A percentile compares a stretch with the other conserved stretches of the same genome.
These are phyloP conservation scores for Cydia amplana DNA, from an alignment of 1,140 invertebrate genomes.

Conservation along the genomic window DNA sequence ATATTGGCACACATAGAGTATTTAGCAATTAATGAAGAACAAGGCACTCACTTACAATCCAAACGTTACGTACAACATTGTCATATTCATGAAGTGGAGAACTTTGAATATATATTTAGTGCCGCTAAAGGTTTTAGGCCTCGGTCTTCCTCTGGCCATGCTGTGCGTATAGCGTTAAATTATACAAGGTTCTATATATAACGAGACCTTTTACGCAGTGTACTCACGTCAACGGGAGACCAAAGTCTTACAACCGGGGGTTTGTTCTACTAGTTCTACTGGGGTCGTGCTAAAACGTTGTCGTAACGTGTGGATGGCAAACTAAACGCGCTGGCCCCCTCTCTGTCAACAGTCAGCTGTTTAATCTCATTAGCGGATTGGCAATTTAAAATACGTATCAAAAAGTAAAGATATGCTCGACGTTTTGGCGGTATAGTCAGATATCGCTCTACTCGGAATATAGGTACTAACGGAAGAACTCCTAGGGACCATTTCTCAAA, in stretches of 20 bases:
- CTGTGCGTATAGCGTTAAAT: not conserved
- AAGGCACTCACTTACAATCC: constrained; percentile 40
- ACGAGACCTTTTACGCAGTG: too few relatives aligned
- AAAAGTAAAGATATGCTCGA: not conserved
- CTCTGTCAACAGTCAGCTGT: constrained; percentile 48
- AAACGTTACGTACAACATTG: constrained; percentile 32
- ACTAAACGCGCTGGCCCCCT: constrained; percentile 47
- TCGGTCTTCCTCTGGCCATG: not conserved
- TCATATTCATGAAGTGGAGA: not conserved
- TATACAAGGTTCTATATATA: not conserved
- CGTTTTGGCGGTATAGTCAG: not conserved
- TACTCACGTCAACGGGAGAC: not conserved
- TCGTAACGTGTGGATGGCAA: constrained; percentile 36
- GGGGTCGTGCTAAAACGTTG: constrained; percentile 8
- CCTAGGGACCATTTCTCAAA: too few relatives aligned
- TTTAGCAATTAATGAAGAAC: constrained; percentile 44
- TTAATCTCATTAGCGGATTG: constrained; percentile 35
- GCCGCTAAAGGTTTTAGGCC: not conserved
- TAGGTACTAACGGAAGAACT: too few relatives aligned
- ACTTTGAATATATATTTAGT: not conserved
- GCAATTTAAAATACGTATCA: constrained; percentile 19
- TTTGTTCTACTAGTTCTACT: constrained; percentile 6
- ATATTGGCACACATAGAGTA: constrained; percentile 56
- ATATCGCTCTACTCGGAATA: not conserved
- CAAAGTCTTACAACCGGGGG: constrained; percentile 1